Evolutionary conservation across 2,888 invertebrate species (phyloP).

Genomic region (Catocala fraxini): DNA sequence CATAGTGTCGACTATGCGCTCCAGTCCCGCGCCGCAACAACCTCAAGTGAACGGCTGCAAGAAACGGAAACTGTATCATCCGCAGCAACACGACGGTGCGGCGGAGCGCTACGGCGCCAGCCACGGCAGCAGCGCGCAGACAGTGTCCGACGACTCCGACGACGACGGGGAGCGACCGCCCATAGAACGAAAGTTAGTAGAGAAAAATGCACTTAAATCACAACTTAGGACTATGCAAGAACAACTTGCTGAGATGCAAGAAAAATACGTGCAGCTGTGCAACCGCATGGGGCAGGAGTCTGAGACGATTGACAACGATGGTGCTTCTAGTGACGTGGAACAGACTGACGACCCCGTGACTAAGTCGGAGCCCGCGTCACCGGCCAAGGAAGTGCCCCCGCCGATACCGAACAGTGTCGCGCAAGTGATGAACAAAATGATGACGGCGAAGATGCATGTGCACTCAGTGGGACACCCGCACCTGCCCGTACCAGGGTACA

Average conservation of each 20-base stretch:
- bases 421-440: slow-evolving; percentile 90
- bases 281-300: slow-evolving; percentile 94
- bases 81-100: slow-evolving; percentile 95
- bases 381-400: slow-evolving; percentile 84
- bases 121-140: slow-evolving; percentile 81
- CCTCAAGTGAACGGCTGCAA: slow-evolving; percentile 96
- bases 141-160: slow-evolving; percentile 90
- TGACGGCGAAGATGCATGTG: slow-evolving; percentile 89
- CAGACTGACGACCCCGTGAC: slow-evolving; percentile 83
- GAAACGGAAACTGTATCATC: slow-evolving; percentile 98
- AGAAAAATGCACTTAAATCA: slow-evolving; percentile 94
- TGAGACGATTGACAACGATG: slow-evolving; percentile 92
- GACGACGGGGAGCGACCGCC: slow-evolving; percentile 93
- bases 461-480: slow-evolving; percentile 85
- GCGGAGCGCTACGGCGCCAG: slow-evolving; percentile 88
- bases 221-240: slow-evolving; percentile 96
- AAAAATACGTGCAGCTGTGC: slow-evolving; percentile 95
- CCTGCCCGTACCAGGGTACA: slow-evolving; percentile 87
- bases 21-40: slow-evolving; percentile 92
- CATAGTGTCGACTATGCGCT: slow-evolving; percentile 97
- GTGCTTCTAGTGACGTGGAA: slow-evolving; percentile 92
- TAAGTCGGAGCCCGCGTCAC: slow-evolving; percentile 88
- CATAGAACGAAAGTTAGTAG: slow-evolving; percentile 94
- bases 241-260: slow-evolving; percentile 96
- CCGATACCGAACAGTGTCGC: slow-evolving; percentile 76